phyloP scores from a whole-genome alignment of 1,140 invertebrate species.

The Branchinecta lynchi region DNA sequence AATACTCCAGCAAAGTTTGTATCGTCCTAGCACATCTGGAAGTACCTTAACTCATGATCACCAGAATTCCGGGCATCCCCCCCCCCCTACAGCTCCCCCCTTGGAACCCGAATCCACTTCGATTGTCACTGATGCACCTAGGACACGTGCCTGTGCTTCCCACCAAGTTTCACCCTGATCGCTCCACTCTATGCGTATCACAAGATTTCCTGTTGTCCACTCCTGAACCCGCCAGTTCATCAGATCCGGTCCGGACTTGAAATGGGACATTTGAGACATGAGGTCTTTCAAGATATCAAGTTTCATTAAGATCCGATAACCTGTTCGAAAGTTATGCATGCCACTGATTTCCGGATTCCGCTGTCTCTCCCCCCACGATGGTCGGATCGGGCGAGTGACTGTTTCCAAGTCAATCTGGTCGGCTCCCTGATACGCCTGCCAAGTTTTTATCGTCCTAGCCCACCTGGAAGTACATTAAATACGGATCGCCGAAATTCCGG shows the following conservation, averaged over 20 bases:
- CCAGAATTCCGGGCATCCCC: background rate
- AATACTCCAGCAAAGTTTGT: too few relatives aligned
- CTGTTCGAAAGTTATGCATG: too few relatives aligned
- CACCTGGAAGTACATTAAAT: too few relatives aligned
- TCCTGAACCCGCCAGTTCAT: background rate
- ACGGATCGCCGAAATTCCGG: background rate
- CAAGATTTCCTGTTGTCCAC: background rate
- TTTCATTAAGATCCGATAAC: slow-evolving; percentile 9
- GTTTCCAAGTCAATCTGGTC: too few relatives aligned
- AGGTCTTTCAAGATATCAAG: background rate
- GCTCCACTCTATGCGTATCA: too few relatives aligned
- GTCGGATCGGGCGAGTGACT: too few relatives aligned
- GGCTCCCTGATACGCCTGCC: slow-evolving; percentile 3
- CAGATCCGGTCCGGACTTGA: background rate
- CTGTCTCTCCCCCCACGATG: too few relatives aligned
- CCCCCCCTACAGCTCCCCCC: background rate
- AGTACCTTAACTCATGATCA: too few relatives aligned
- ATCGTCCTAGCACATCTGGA: too few relatives aligned
- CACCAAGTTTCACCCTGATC: too few relatives aligned
- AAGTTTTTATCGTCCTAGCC: slow-evolving; percentile 6
- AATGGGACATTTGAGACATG: background rate
- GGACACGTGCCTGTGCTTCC: too few relatives aligned
- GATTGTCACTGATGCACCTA: background rate
- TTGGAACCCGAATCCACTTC: background rate
- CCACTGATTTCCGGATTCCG: too few relatives aligned